Evolutionary conservation across 2,113 vertebrate species (phyloP), one percentile per base, ranked within the genome.

Genomic region (Talpa occidentalis): DNA sequence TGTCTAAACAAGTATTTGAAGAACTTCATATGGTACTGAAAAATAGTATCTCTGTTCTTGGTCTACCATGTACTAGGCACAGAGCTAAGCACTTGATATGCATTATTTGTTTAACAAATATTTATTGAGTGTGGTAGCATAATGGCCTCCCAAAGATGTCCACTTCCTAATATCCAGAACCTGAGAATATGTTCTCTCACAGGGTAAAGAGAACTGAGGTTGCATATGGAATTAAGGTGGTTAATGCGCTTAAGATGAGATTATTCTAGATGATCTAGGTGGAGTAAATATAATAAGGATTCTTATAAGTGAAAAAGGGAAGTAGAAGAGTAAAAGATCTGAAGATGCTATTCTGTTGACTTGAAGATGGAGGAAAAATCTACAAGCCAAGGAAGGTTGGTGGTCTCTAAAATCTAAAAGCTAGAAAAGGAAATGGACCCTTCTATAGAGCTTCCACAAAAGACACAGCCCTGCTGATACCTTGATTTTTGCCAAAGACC

Each of bases 1-100:
- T 66, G 56, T 72, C 30, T 81, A 85, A 85, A 77, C n/a, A 94
- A 85, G 1, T 90, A 54, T 93, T 73, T 94, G 49, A 16, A 89
- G 42, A 78, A 69, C 7, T 95, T 76, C 37, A n/a, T 2, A 47
- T n/a, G 44, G 22, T 42, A 26, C 8, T 54, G 16, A 66, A 93
- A 62, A 74, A 49, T 64, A 69, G 24, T 28, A 49, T n/a, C 32
- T 90, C 70, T 81, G 37, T 37, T 80, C 89, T 86, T 47, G 49
- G 4, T 10, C 21, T 69, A 24, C 6, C 47, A 44, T 35, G 35
- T 83, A 19, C 22, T 30, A 80, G 69, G 3, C 1, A 42, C 8
- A 69, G 24, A 49, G 35, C 17, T 60, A 84, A 73, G 42, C 3
- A 73, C 32, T 70, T 96, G 21, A 70, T 64, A 49, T 22, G 32